Conservation (phyloP, 2,888 invertebrate species). For the Drosophila mettleri region DNA sequence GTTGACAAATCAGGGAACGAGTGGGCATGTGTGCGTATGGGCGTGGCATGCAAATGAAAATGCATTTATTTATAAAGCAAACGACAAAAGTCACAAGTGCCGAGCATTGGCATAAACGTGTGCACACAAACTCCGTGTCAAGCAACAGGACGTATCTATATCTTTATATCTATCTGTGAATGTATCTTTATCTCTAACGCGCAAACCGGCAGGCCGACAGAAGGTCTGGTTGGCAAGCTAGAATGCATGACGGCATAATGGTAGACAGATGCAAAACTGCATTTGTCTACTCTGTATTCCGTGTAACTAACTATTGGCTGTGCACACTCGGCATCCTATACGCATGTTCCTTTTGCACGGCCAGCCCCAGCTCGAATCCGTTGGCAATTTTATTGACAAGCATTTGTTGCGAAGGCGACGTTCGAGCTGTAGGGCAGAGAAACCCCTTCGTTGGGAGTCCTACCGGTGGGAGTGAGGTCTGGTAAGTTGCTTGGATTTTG, state of each 20-base stretch:
- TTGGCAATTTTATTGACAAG: conserved; percentile 77
- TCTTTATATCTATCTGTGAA: conserved; percentile 49
- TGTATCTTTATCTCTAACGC: conserved; percentile 63
- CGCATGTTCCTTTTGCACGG: conserved; percentile 12
- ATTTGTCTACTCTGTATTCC: conserved; percentile 48
- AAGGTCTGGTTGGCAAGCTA: too few relatives aligned
- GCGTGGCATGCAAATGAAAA: conserved; percentile 68
- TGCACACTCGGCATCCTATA: conserved; percentile 32
- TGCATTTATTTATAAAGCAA: conserved; percentile 73
- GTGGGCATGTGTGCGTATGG: conserved; percentile 9
- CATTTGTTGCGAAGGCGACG: conserved; percentile 46
- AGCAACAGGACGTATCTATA: conserved; percentile 66
- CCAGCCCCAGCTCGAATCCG: conserved; percentile 46
- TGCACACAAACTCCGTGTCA: conserved; percentile 39
- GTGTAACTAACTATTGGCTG: conserved; percentile 69
- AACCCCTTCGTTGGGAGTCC: conserved; percentile 39
- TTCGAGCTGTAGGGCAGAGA: conserved; percentile 20
- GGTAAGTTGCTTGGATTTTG: conserved; percentile 69
- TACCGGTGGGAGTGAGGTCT: not conserved
- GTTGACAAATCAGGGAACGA: conserved; percentile 63
- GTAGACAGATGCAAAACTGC: conserved; percentile 62
- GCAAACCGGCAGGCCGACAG: conserved; percentile 36
- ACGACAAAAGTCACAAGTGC: conserved; percentile 67
- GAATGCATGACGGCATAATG: too few relatives aligned
- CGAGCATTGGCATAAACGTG: conserved; percentile 22